phyloP scores from a whole-genome alignment of 92 coral and sea anemone genomes.

The Epizoanthus fatuus region DNA sequence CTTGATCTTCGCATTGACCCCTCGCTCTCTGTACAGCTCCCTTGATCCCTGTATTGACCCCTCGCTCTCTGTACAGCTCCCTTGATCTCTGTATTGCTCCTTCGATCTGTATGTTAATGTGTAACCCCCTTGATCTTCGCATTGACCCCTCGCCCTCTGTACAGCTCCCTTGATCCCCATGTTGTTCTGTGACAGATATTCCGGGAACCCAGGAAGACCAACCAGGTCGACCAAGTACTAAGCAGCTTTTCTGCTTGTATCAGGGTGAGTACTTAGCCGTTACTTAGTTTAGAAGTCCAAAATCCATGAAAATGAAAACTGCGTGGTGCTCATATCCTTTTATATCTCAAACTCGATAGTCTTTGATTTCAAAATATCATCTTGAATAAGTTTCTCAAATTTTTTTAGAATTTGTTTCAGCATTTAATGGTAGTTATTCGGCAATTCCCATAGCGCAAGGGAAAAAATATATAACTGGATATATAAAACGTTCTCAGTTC shows the following conservation, averaged over 20 bases:
- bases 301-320: neutral
- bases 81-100: too few relatives aligned
- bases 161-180: neutral
- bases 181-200: constrained; percentile 64
- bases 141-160: neutral
- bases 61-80: too few relatives aligned
- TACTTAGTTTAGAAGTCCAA: too few relatives aligned
- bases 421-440: too few relatives aligned
- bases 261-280: constrained; percentile 66
- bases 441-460: too few relatives aligned
- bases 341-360: too few relatives aligned
- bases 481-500: too few relatives aligned
- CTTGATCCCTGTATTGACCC: neutral
- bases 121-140: neutral
- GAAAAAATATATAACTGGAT: too few relatives aligned
- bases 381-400: neutral
- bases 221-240: constrained; percentile 87
- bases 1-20: neutral
- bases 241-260: constrained; percentile 78
- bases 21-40: neutral
- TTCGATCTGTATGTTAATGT: too few relatives aligned
- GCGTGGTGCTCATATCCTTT: too few relatives aligned
- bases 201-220: constrained; percentile 91
- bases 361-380: too few relatives aligned
- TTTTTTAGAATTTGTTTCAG: neutral